Base-by-base conservation (phyloP, 2,797 vertebrate genomes). In the Tiaroga cobitis region DNA sequence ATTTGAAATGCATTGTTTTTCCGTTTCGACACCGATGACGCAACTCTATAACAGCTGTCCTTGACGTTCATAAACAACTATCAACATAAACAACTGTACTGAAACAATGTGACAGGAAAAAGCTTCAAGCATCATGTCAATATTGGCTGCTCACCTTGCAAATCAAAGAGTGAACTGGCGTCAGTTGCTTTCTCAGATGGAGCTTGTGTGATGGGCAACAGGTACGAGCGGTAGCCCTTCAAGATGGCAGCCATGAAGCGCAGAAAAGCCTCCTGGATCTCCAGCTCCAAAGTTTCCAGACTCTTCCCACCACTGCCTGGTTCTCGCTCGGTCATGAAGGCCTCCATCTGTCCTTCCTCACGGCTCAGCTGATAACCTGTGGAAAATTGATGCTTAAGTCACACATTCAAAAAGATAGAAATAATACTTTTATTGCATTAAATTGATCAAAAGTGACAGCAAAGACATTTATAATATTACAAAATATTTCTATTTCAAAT, bases 111-210 rank as follows among this genome's bases (percentile, higher is more conserved):
- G 67, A 59, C 13, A 79, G 15, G 29, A 69, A 19, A 81, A 80
- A 68, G 2, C 6, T n/a, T 56, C 19, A 56, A 37, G 21, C 67
- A 81, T 26, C 15, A 54, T 1, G 46, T 67, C 11, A 9, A 72
- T 70, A n/a, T 39, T 13, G 16, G 46, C 8, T 19, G 63, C 86
- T 89, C 86, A 99, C 98, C 98, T 96, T 99, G 98, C 11, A 97
- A 91, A 88, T 98, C 98, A 85, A 99, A 99, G 65, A 99, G 97
- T 61, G 98, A 99, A 91, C 96, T 95, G 78, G 97, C 97, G 78
- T 99, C 98, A 1, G 98, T 99, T 82, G 98, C 97, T 89, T 97
- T 99, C 93, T 99, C 98, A 18, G 98, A 99, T 0, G 98, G 98
- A 19, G 98, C 98, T 87, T 99, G 96, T 2, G 97, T 99, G 93